Percentiles rank a stretch among this genome's conserved stretches.
Evolutionary conservation across 2,113 vertebrate species (phyloP).

Genomic region (Lontra canadensis): DNA sequence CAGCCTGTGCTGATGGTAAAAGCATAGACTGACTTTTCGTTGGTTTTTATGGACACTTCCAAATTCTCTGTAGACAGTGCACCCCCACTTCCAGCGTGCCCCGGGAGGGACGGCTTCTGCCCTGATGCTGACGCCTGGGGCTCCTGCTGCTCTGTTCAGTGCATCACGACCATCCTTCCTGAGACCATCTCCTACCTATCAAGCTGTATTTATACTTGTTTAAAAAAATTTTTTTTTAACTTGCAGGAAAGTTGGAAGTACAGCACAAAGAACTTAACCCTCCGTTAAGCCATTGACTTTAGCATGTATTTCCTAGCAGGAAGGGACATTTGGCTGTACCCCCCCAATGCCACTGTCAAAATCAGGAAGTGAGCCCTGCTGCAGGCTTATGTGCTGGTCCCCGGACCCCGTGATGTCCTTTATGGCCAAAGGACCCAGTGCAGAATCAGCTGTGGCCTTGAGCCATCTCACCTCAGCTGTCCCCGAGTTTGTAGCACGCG

Average conservation of each 20-base stretch:
- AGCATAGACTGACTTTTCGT: no score
- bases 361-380: neutral
- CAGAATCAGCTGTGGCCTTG: accelerated
- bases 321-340: neutral
- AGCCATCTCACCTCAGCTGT: accelerated
- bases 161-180: accelerated
- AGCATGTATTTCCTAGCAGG: neutral
- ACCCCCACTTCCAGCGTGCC: no score
- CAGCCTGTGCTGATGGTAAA: neutral
- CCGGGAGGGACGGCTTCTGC: accelerated
- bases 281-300: neutral
- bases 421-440: accelerated
- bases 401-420: accelerated
- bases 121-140: accelerated
- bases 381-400: neutral
- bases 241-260: neutral
- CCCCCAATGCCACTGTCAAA: accelerated
- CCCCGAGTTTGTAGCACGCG: neutral
- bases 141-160: accelerated
- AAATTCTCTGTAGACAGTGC: neutral
- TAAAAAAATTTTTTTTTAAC: neutral
- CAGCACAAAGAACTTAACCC: neutral
- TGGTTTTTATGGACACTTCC: neutral
- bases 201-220: neutral
- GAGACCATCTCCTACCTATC: neutral